Evolutionary conservation across 2,797 vertebrate species (phyloP), one percentile per base, ranked within the genome.

Genomic region (Tarsius wallacei): DNA sequence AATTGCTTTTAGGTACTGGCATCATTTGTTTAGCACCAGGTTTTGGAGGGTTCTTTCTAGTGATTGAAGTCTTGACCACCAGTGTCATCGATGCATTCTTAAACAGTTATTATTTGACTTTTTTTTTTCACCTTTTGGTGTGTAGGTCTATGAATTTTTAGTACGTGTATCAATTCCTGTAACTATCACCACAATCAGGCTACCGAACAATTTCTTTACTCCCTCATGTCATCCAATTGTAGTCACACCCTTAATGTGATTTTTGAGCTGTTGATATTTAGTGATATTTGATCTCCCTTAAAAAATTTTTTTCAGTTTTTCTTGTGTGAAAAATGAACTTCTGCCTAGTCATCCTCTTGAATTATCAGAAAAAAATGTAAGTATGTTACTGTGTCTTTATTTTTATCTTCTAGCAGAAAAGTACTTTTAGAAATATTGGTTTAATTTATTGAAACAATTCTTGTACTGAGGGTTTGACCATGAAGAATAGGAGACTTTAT

Each of bases 291-390:
- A 3, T 15, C 13, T 87, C 84, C 80, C 51, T 87, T 97, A 11
- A 87, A 84, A 36, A 80, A 55, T 49, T 73, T 26, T 5, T 59
- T 59, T 70, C 83, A 99, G 99, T 14, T 99, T 99, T 96, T 98
- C 99, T 78, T 99, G 99, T 96, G 99, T 99, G 47, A 99, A 99
- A 98, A 99, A 98, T 98, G 99, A 99, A 92, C 99, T 99, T 80
- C 95, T 99, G 88, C 99, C 99, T 31, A 99, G 99, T 95, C 99
- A 99, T 97, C 99, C 99, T 2, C 98, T 99, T 99, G 99, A 99
- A 98, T 68, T 99, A 93, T 99, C 99, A 47, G 99, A 99, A 98
- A 99, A 99, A 98, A 99, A 99, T 97, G 99, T 99, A 98, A 99
- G 99, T 99, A 61, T 95, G 12, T 53, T 70, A 55, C 19, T 92